Conservation (phyloP, 30 jellyfish, hydroid and myxozoan species). For the Pseudorhiza aurosa region DNA sequence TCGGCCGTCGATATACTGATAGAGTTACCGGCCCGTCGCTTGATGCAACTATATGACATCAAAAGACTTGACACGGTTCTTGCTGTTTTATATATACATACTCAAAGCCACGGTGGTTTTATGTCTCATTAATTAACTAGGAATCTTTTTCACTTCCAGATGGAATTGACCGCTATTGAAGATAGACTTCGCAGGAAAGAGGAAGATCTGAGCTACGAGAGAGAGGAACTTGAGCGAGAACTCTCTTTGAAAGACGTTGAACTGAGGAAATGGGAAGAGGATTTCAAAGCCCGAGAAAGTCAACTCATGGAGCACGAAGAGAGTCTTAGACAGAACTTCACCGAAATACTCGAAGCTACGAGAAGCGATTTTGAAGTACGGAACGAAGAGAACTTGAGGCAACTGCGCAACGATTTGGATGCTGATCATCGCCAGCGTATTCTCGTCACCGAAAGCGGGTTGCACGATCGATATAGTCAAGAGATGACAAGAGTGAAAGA, state of each 20-base stretch:
- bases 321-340: slow-evolving; percentile 55
- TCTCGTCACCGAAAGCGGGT: slow-evolving; percentile 50
- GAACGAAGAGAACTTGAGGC: slow-evolving; percentile 65
- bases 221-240: slow-evolving; percentile 67
- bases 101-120: too few relatives aligned
- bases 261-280: slow-evolving; percentile 77
- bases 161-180: slow-evolving; percentile 67
- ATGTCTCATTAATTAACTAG: too few relatives aligned
- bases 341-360: slow-evolving; percentile 58
- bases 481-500: slow-evolving; percentile 57
- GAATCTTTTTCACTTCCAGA: slow-evolving; percentile 33
- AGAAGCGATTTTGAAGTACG: slow-evolving; percentile 55
- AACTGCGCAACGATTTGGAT: slow-evolving; percentile 81
- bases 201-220: slow-evolving; percentile 32
- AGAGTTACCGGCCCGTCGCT: too few relatives aligned
- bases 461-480: slow-evolving; percentile 66
- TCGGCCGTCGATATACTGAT: too few relatives aligned
- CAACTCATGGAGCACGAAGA: slow-evolving; percentile 63
- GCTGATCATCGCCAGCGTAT: slow-evolving; percentile 73
- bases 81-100: too few relatives aligned
- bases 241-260: slow-evolving; percentile 35
- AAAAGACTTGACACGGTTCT: too few relatives aligned
- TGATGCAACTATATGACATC: too few relatives aligned
- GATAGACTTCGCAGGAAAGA: slow-evolving; percentile 51
- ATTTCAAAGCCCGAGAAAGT: slow-evolving; percentile 56